These are phyloP conservation scores for Promerops cafer DNA, from an alignment of 2,113 vertebrate species.

Conservation along the genomic window DNA sequence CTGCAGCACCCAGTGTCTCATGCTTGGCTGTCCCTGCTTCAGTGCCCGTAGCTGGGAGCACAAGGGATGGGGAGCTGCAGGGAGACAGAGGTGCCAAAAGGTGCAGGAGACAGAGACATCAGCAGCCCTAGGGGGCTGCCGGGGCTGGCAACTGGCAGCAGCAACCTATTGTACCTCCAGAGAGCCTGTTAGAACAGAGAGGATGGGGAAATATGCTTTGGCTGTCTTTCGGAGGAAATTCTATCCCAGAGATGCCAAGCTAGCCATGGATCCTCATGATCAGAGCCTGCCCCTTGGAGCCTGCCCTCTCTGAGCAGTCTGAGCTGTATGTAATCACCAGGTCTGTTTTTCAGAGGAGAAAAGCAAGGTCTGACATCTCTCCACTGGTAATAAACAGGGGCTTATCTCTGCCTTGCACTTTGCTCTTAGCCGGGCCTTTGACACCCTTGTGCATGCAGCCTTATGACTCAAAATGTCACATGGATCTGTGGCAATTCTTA, in stretches of 20 bases:
- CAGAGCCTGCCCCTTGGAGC: neutral
- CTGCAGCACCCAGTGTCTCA: fast-evolving
- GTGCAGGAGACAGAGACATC: too few relatives aligned
- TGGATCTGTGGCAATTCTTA: neutral
- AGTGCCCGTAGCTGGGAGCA: fast-evolving
- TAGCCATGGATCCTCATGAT: neutral
- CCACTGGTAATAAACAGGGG: neutral
- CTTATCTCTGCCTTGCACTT: neutral
- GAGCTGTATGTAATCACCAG: neutral
- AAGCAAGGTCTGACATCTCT: neutral
- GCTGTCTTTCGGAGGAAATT: neutral
- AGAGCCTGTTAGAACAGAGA: neutral
- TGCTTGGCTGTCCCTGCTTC: fast-evolving
- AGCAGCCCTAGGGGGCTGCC: fast-evolving
- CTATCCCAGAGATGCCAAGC: neutral
- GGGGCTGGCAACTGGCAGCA: fast-evolving
- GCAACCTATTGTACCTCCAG: neutral
- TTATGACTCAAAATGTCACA: neutral
- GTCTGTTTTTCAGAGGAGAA: neutral
- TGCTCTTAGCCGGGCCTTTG: neutral
- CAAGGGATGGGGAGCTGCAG: neutral
- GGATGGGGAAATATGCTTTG: neutral
- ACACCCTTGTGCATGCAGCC: neutral
- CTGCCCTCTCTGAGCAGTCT: neutral
- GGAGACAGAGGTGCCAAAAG: neutral